phyloP scores from a whole-genome alignment of 2,888 invertebrate genomes.

The Euplexia lucipara region DNA sequence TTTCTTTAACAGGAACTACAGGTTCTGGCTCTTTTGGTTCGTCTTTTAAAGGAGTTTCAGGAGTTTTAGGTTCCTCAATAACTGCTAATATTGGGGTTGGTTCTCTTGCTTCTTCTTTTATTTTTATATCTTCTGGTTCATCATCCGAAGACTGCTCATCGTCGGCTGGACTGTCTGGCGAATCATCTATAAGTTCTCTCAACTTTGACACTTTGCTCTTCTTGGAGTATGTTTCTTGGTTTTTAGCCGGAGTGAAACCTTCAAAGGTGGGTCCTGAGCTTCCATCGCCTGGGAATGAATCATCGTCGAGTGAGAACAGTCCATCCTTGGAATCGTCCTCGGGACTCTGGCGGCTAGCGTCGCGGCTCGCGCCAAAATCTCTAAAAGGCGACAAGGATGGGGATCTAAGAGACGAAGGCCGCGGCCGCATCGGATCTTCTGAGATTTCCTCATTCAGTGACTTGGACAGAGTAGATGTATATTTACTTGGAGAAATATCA shows the following conservation, averaged over 20 bases:
- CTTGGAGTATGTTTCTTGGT: slow-evolving; percentile 90
- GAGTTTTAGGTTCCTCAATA: slow-evolving; percentile 70
- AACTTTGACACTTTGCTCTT: slow-evolving; percentile 88
- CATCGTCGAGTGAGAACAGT: slow-evolving; percentile 91
- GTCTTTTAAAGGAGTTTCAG: slow-evolving; percentile 49
- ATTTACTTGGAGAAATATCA: slow-evolving; percentile 88
- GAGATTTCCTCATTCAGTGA: slow-evolving; percentile 91
- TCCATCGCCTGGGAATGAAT: slow-evolving; percentile 91
- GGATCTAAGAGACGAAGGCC: slow-evolving; percentile 79
- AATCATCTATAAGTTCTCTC: slow-evolving; percentile 86
- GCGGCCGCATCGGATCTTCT: slow-evolving; percentile 80
- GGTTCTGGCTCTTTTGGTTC: slow-evolving; percentile 63
- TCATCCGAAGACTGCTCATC: slow-evolving; percentile 90
- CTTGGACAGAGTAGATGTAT: slow-evolving; percentile 85
- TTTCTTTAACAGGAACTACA: slow-evolving; percentile 67
- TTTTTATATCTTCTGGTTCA: slow-evolving; percentile 77
- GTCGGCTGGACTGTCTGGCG: slow-evolving; percentile 87
- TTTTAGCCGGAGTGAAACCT: slow-evolving; percentile 91
- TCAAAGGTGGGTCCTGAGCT: slow-evolving; percentile 89
- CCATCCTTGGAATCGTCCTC: slow-evolving; percentile 92
- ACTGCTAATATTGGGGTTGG: slow-evolving; percentile 70
- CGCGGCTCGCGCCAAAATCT: slow-evolving; percentile 87
- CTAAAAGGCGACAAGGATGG: slow-evolving; percentile 87
- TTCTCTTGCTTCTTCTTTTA: slow-evolving; percentile 74
- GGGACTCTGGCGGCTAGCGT: slow-evolving; percentile 91